Base-by-base conservation (phyloP, 2,797 vertebrate species). In the Sebastes minor region DNA sequence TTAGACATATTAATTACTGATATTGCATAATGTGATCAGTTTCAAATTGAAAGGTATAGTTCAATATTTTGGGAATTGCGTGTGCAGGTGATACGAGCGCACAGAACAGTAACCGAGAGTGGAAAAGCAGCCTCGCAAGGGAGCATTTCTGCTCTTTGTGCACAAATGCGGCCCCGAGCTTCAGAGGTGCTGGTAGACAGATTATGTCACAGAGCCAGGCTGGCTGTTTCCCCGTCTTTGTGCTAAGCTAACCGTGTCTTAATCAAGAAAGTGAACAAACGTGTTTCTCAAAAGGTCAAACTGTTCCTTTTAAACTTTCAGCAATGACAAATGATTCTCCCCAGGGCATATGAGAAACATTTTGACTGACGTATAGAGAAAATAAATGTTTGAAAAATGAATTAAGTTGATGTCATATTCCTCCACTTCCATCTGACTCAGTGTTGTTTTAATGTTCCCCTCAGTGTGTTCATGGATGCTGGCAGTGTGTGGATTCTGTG, bases 351-450 rank as follows among this genome's bases (percentile, higher is more conserved):
- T 8, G 18, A 46, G 25, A 70, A 57, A 63, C 49, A 57, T 32
- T 56, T 57, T 2, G 18, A 12, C 18, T 2, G 42, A 56, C 6
- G 0, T 33, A 12, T 1, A n/a, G n/a, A 25, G 22, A 49, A 25
- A 66, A 52, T 8, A 27, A n/a, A 16, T 4, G 1, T 25, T 32
- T 25, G 2, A 46, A 65, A 65, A 46, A 72, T 49, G 1, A 3
- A 30, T 60, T 16, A 2, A 16, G 56, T 18, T 82, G 56, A 75
- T 46, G 60, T 71, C 33, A 33, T 27, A 42, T 53, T 62, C n/a
- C 65, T 66, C 28, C 25, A 12, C 63, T 33, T 71, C 62, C 53
- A 6, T 66, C 28, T 80, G 77, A 77, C 63, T 74, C 59, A 42
- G 23, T 30, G 67, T n/a, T 74, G 78, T 70, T 76, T 60, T 8